Percentiles rank a stretch among this genome's conserved stretches.
phyloP scores from a whole-genome alignment of 2,797 vertebrate species.

The Rhinoraja longicauda region DNA sequence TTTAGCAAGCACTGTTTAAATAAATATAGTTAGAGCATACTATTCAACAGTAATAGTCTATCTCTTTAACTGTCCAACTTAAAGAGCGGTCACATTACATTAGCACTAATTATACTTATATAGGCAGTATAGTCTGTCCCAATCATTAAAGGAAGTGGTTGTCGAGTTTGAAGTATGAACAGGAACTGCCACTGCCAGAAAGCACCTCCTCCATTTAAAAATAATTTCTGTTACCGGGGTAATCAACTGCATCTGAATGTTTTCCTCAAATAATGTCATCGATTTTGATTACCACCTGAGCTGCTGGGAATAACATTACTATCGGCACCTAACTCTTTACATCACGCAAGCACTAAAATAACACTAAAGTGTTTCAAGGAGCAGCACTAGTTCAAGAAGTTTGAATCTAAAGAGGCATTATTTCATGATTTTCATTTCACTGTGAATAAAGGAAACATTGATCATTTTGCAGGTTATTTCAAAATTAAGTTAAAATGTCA shows the following conservation, averaged over 20 bases:
- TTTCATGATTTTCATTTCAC: neutral
- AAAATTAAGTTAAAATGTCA: neutral
- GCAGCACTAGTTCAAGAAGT: neutral
- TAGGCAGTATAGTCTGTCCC: neutral
- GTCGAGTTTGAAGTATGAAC: neutral
- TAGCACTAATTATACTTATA: neutral
- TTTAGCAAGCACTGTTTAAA: neutral
- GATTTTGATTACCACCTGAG: neutral
- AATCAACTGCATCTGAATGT: neutral
- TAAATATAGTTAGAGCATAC: neutral
- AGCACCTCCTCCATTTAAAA: neutral
- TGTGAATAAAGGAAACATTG: neutral
- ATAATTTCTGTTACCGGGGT: neutral
- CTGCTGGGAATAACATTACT: neutral
- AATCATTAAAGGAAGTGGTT: neutral
- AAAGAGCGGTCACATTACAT: neutral
- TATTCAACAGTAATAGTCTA: neutral
- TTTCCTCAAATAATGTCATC: neutral
- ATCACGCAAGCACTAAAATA: neutral
- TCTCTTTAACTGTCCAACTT: neutral
- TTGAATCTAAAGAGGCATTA: neutral
- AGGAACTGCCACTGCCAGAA: neutral
- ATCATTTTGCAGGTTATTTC: neutral
- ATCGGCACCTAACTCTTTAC: neutral
- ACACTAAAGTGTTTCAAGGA: neutral